These are phyloP conservation scores for Adrianichthys oophorus DNA, from an alignment of 2,797 vertebrate genomes.

Conservation along the genomic window DNA sequence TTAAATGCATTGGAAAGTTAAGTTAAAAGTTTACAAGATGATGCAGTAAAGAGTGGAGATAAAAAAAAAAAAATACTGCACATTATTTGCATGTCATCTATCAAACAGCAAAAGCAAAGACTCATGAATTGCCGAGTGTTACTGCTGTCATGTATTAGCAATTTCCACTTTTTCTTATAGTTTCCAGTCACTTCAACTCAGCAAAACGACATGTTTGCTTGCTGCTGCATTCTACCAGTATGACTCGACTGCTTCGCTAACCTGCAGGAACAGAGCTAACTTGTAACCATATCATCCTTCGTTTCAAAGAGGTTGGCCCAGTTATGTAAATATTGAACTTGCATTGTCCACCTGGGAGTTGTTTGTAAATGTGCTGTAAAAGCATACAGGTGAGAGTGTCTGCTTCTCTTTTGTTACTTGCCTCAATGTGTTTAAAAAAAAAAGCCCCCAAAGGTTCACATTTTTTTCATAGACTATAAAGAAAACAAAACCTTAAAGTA, in stretches of 20 bases:
- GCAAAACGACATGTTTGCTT: too few relatives aligned
- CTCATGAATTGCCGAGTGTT: background rate
- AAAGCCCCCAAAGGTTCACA: conserved; percentile 33
- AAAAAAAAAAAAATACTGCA: conserved; percentile 6
- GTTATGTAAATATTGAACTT: conserved; percentile 48
- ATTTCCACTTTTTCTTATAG: background rate
- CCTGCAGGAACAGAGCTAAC: conserved; percentile 27
- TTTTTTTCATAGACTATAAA: conserved; percentile 14
- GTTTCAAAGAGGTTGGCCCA: background rate
- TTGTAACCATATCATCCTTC: conserved; percentile 32
- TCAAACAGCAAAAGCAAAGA: conserved; percentile 10
- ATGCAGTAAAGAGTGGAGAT: background rate
- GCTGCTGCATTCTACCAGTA: background rate
- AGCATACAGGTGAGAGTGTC: conserved; percentile 49
- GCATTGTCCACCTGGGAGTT: conserved; percentile 10
- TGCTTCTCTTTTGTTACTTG: conserved; percentile 26
- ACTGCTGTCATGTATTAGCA: background rate
- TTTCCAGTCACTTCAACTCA: background rate
- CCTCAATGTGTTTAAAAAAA: conserved; percentile 14
- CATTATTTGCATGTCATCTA: conserved; percentile 33
- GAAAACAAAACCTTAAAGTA: conserved; percentile 16
- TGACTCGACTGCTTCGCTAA: background rate
- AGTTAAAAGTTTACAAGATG: background rate
- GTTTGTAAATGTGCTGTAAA: conserved; percentile 49
- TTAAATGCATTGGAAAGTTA: too few relatives aligned